Evolutionary conservation across 2,888 invertebrate species (phyloP), one percentile per base, ranked within the genome.

Genomic region (Cephus runcator): DNA sequence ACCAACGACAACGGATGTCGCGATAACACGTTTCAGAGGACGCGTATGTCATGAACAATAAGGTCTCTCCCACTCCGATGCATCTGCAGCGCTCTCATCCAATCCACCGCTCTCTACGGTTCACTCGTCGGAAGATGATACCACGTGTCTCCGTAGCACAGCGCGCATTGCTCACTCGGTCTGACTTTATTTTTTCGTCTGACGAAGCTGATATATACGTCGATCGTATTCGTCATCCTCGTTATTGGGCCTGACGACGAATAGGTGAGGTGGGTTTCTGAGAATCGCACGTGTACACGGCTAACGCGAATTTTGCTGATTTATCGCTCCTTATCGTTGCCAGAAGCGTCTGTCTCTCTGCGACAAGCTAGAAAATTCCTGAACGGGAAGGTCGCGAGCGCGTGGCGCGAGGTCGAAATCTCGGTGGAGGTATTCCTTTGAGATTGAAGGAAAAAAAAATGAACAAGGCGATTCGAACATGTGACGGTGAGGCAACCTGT

Each of bases 1-100:
- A 79, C 71, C 83, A 82, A 83, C 83, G 81, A 83, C 33, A 34
- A 85, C 87, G 88, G 87, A 88, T 87, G 88, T 88, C 86, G 81
- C 84, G 87, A 88, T 88, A 88, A 88, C 86, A 81, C 82, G 82
- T 82, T 81, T 80, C 83, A 79, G 80, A 81, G 85, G 83, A 82
- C 82, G 83, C 82, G 82, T 81, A 83, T 81, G 81, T 83, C 83
- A 79, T 80, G 82, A 84, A 84, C 83, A 83, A 79, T 76, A 79
- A 78, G 71, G 33, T 71, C 34, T 30, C 34, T 11, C 71, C 34
- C 31, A 71, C 71, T 71, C 71, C 71, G 31, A 31, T 31, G 12
- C 71, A 31, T 71, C 9, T 34, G 33, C 31, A 15, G 33, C 3
- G 71, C 34, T 71, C 71, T 6, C 71, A 31, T 33, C 31, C 33